Evolutionary conservation across 2,113 vertebrate genomes (phyloP), one percentile per base, ranked within the genome.

Genomic region (Cyanoderma ruficeps): DNA sequence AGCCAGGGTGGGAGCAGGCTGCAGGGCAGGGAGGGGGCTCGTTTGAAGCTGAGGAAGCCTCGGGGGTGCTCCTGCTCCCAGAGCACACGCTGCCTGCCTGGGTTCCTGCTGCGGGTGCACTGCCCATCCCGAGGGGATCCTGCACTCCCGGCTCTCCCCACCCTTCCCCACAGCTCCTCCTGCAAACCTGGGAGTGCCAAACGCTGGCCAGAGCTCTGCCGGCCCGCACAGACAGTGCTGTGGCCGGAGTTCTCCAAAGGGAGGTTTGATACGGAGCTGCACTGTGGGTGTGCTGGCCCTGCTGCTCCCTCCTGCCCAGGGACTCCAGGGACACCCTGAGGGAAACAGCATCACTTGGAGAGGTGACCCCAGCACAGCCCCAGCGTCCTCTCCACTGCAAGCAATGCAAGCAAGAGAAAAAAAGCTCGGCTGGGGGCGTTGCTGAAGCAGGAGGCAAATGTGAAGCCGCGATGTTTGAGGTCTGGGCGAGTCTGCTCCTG

Each of bases 201-300:
- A 6, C 1, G 49, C 71, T 6, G 52, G 21, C 27, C 13, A 11
- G 1, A 6, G 1, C 19, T 3, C 10, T 15, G 64, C 16, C 12
- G 41, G 55, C 31, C 60, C 1, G 53, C 59, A 10, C 11, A 21
- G 85, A 2, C 0, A 0, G 28, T 0, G 3, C 3, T 1, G 39
- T 0, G 69, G 22, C 0, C 3, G 68, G 21, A 13, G 25, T 3
- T 72, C 72, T 25, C 46, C 59, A 1, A 3, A 27, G n/a, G 13
- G 3, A 9, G 9, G 4, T 6, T 22, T 18, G 28, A 1, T 0
- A 7, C 0, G 2, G 8, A 33, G 46, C 25, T 1, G 8, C 53
- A 0, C 10, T 72, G 16, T 3, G 82, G 46, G 22, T 1, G 61
- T 1, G 60, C 60, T 55, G 47, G 10, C 46, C 71, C 37, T 13